These are phyloP conservation scores for Drosophila koepferae DNA, from an alignment of 2,888 invertebrate genomes.

Conservation along the genomic window DNA sequence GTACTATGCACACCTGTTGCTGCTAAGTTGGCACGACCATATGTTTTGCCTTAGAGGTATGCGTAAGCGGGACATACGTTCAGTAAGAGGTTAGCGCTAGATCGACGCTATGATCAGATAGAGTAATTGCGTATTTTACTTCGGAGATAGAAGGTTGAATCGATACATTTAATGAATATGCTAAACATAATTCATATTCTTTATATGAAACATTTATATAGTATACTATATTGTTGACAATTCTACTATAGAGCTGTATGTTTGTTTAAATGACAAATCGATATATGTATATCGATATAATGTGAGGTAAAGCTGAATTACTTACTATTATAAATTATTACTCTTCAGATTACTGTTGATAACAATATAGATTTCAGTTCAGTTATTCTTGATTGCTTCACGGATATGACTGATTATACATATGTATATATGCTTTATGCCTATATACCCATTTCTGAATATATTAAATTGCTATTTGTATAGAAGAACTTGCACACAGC, in stretches of 20 bases:
- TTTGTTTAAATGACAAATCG: not conserved
- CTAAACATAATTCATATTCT: not conserved
- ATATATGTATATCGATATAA: not conserved
- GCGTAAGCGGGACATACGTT: too few species aligned
- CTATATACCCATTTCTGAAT: not conserved
- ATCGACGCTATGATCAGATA: too few species aligned
- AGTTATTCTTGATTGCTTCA: not conserved
- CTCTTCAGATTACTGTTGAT: not conserved
- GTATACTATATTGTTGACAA: not conserved
- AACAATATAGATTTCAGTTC: not conserved
- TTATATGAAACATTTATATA: not conserved
- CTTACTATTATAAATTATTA: too few species aligned
- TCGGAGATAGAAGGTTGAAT: too few species aligned
- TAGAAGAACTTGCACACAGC: conserved; percentile 26
- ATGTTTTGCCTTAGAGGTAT: too few species aligned
- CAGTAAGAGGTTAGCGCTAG: too few species aligned
- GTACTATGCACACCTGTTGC: too few species aligned
- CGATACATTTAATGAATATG: not conserved
- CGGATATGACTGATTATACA: not conserved
- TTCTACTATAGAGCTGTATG: not conserved
- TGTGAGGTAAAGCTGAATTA: not conserved
- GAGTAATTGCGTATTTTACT: too few species aligned
- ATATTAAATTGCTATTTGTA: not conserved
- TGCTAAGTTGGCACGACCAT: too few species aligned
- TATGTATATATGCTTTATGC: not conserved